These are phyloP conservation scores for Vulpes ferrilata DNA, from an alignment of 2,113 vertebrate species.

Conservation along the genomic window DNA sequence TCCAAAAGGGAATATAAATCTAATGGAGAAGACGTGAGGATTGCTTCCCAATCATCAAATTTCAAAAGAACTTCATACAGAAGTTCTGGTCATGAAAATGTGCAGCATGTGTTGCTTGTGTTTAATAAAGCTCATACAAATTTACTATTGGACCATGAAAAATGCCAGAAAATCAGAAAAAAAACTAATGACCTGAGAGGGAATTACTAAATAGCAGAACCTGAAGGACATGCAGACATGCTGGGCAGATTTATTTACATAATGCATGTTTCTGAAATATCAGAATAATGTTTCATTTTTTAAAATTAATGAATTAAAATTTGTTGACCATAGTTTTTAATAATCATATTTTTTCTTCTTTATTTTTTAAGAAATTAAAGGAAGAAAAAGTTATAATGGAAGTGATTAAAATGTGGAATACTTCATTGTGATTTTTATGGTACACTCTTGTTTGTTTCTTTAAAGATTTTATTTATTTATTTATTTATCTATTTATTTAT, in stretches of 20 bases:
- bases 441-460: background rate
- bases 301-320: background rate
- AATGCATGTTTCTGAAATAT: background rate
- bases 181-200: background rate
- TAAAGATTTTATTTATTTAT: too few relatives aligned
- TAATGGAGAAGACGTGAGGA: background rate
- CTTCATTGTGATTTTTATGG: background rate
- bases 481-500: too few relatives aligned
- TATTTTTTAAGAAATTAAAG: background rate
- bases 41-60: background rate
- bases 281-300: background rate
- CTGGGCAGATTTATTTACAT: background rate
- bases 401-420: background rate
- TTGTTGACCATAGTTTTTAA: background rate
- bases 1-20: background rate
- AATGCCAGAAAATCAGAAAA: background rate
- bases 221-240: background rate
- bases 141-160: background rate
- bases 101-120: background rate
- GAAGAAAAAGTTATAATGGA: background rate
- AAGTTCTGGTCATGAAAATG: background rate
- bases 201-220: background rate
- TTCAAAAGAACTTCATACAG: background rate
- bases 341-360: background rate
- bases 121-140: slow-evolving; percentile 12